Base-by-base conservation (phyloP, 1,140 invertebrate species). In the Drosophila sechellia region DNA sequence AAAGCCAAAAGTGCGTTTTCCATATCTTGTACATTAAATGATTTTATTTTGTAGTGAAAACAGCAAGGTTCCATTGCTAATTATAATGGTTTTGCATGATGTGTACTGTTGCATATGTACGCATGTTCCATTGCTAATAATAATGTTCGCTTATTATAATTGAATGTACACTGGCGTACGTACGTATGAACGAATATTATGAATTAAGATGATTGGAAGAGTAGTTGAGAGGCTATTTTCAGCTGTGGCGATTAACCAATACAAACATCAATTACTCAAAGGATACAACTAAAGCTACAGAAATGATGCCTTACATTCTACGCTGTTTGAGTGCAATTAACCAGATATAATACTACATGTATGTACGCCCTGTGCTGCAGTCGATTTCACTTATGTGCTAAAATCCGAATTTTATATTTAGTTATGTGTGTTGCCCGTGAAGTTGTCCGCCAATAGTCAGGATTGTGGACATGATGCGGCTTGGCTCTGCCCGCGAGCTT, bases 291-390 rank as follows among this genome's bases (percentile, higher is more conserved):
- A 13, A 22, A 11, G 39, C 12, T 27, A 5, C 5, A 12, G 22
- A 58, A 42, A 40, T 34, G 1, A 25, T 31, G 35, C 20, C 40
- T 70, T 68, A 70, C n/a, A 10, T 34, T 2, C 45, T 68, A 68
- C 35, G 45, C 60, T 64, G 64, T 35, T 17, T 49, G 58, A 39
- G 15, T 64, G 35, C 64, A 65, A 27, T 22, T 22, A 65, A 50
- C 37, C 45, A 68, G 59, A 43, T 68, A 68, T 42, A 64, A 64
- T 68, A 68, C 45, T 48, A 48, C 35, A 61, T 64, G 50, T 65
- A 68, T 65, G 50, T 65, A 68, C 50, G 31, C 31, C 35, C 27
- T 35, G 45, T 35, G 60, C 45, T 68, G 64, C 64, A 11, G 10
- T 59, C 57, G 15, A 25, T 35, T 22, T 22, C 4, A 34, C 63